phyloP scores from a whole-genome alignment of 1,140 invertebrate species.

The Acromyrmex heyeri region DNA sequence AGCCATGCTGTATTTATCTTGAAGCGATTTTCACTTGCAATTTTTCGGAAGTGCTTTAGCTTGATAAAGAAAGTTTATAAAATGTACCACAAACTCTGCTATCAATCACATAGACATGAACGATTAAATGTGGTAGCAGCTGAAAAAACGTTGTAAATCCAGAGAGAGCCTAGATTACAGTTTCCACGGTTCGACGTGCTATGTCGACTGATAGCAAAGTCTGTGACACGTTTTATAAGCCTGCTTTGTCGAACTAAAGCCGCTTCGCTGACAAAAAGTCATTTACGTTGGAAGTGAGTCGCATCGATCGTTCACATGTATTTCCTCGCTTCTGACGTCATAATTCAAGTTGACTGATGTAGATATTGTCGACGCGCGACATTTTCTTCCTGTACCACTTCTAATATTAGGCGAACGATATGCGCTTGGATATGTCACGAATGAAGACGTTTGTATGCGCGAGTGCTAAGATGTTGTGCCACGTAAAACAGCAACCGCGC shows the following conservation, averaged over 20 bases:
- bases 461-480: slow-evolving; percentile 10
- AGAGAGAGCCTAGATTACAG: slow-evolving; percentile 39
- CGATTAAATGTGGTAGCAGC: slow-evolving; percentile 48
- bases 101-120: slow-evolving; percentile 43
- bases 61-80: slow-evolving; percentile 38
- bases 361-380: slow-evolving; percentile 3
- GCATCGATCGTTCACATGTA: slow-evolving; percentile 34
- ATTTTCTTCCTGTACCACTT: neutral
- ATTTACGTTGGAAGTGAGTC: slow-evolving; percentile 38
- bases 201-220: slow-evolving; percentile 49
- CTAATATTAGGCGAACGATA: neutral
- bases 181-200: slow-evolving; percentile 44
- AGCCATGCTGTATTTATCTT: neutral
- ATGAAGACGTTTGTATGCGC: neutral
- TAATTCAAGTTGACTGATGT: slow-evolving; percentile 24
- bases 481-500: slow-evolving; percentile 6
- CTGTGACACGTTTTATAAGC: slow-evolving; percentile 53
- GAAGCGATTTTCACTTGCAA: slow-evolving; percentile 28
- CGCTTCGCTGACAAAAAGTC: slow-evolving; percentile 38
- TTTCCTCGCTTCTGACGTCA: slow-evolving; percentile 30
- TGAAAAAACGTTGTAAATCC: slow-evolving; percentile 48
- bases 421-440: neutral
- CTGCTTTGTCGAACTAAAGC: slow-evolving; percentile 33
- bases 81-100: slow-evolving; percentile 30
- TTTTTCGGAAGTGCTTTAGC: slow-evolving; percentile 46